Conservation (phyloP, 1,140 invertebrate species). For the Reticulitermes speratus region DNA sequence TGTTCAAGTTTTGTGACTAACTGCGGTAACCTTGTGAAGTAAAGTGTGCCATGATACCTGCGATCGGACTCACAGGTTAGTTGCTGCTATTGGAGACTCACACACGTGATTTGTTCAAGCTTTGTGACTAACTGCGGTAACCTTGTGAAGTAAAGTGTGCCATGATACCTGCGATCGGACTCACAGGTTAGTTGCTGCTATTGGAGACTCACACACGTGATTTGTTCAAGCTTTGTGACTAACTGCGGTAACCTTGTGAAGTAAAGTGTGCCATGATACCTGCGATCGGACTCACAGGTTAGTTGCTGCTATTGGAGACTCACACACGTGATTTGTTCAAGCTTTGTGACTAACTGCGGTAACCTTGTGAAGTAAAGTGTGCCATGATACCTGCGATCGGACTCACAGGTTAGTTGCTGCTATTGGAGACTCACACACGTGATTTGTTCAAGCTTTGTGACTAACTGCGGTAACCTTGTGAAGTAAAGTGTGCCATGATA, state of each 20-base stretch:
- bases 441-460: background rate
- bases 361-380: slow-evolving; percentile 39
- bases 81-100: background rate
- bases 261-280: slow-evolving; percentile 68
- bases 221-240: background rate
- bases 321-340: background rate
- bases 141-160: slow-evolving; percentile 49
- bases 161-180: slow-evolving; percentile 65
- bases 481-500: slow-evolving; percentile 64
- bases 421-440: background rate
- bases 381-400: slow-evolving; percentile 70
- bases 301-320: background rate
- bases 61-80: background rate
- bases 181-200: background rate
- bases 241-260: no score
- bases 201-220: background rate
- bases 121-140: no score
- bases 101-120: background rate
- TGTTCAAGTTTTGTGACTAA: background rate
- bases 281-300: slow-evolving; percentile 42
- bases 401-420: background rate
- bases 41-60: slow-evolving; percentile 72
- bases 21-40: no score
- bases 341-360: no score
- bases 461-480: no score